These are phyloP conservation scores for Rhopalosiphum maidis DNA, from an alignment of 1,140 invertebrate genomes.

Conservation along the genomic window DNA sequence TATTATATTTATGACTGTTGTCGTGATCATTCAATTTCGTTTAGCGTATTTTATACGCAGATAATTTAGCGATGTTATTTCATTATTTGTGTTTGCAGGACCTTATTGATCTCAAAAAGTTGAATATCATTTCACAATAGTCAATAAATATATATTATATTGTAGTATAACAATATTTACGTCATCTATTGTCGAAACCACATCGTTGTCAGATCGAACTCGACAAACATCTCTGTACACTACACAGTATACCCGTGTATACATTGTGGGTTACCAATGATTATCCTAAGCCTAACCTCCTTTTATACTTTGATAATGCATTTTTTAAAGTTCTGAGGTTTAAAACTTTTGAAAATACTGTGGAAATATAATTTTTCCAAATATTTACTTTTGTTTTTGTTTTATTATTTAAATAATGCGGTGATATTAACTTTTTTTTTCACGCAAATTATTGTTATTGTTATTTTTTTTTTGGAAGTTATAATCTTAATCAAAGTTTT, in stretches of 20 bases:
- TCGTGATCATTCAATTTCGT: neutral
- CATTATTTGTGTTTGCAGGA: neutral
- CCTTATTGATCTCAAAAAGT: neutral
- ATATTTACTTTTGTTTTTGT: neutral
- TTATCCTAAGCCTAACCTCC: no score
- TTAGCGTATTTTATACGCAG: neutral
- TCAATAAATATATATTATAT: neutral
- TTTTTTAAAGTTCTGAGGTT: neutral
- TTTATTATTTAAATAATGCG: neutral
- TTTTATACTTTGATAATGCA: neutral
- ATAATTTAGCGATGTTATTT: neutral
- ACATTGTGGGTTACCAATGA: neutral
- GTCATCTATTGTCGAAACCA: neutral
- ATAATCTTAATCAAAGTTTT: neutral
- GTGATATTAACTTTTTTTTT: neutral
- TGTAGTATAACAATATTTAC: neutral
- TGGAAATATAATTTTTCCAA: neutral
- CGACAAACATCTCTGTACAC: neutral
- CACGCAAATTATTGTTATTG: neutral
- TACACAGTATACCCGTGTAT: neutral
- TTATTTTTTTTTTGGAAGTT: neutral
- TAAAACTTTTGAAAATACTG: neutral
- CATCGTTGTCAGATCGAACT: neutral
- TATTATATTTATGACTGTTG: neutral
- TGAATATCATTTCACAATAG: neutral